Base-by-base conservation (phyloP, 1,140 invertebrate species). In the Orchesella cincta region DNA sequence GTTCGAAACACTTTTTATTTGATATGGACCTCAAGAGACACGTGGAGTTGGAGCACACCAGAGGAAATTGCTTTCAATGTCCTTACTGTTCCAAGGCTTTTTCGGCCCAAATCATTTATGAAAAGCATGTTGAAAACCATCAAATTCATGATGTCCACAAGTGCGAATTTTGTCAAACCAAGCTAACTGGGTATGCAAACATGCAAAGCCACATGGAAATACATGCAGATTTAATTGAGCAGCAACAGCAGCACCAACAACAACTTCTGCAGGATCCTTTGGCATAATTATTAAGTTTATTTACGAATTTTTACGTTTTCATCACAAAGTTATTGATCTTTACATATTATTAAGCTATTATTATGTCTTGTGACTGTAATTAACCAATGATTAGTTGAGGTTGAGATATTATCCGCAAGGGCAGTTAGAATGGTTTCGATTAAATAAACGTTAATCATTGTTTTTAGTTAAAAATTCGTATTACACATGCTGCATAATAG, bases 111-210 rank as follows among this genome's bases (percentile, higher is more conserved):
- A 31, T n/a, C 1, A 23, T 67, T 67, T 67, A 67, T n/a, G 62
- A 67, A 33, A 67, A 67, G n/a, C 62, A 67, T 67, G 33, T 67
- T 31, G 62, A 33, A 67, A 67, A 67, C n/a, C 62, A 67, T 67
- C 62, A 67, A 31, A 31, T 1, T 67, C 33, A 18, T 67, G 62
- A 67, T 33, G 12, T 14, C 12, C 62, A 67, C 62, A 12, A 67
- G n/a, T 67, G 62, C 33, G 26, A 67, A 67, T 26, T 67, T 5
- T 67, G 62, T 67, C 62, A 33, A 8, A 29, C 14, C 1, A 67
- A 67, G n/a, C 3, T 67, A 14, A 67, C 31, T 33, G 62, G 62
- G n/a, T 31, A 8, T 2, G 28, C 26, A 14, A 29, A 5, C 12
- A 8, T 67, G 2, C 8, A 8, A 2, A 26, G 31, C 2, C 62